Conservation (phyloP, 64 coral and sea anemone genomes). For the Montipora sp. region DNA sequence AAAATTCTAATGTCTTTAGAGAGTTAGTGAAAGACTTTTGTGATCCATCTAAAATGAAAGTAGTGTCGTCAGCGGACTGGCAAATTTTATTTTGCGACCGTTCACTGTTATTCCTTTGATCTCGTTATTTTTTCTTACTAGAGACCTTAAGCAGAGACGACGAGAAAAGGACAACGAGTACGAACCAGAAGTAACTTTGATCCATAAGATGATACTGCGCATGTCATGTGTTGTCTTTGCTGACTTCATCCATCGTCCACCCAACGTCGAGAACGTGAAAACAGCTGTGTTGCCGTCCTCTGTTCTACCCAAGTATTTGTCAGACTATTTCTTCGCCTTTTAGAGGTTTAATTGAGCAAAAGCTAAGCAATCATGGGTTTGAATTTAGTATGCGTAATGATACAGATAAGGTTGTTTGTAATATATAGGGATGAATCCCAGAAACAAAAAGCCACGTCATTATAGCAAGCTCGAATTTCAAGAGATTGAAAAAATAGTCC, state of each 20-base stretch:
- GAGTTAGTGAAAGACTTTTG: too few relatives aligned
- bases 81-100: too few relatives aligned
- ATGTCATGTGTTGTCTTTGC: constrained; percentile 16
- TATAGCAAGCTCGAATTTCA: neutral
- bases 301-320: neutral
- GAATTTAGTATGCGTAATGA: neutral
- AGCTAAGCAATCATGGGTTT: neutral
- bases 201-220: neutral
- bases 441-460: neutral
- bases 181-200: constrained; percentile 11
- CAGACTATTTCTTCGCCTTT: neutral
- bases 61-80: too few relatives aligned
- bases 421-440: neutral
- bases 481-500: neutral
- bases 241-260: neutral
- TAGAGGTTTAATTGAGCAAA: neutral
- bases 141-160: constrained; percentile 15
- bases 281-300: constrained; percentile 1
- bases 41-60: too few relatives aligned
- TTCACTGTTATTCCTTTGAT: too few relatives aligned
- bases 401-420: too few relatives aligned
- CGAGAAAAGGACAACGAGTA: neutral
- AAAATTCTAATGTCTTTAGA: too few relatives aligned
- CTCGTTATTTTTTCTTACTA: neutral
- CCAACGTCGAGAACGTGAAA: constrained; percentile 16